Evolutionary conservation across 2,113 vertebrate species (phyloP), one percentile per base, ranked within the genome.

Genomic region (Pterocles burchelli): DNA sequence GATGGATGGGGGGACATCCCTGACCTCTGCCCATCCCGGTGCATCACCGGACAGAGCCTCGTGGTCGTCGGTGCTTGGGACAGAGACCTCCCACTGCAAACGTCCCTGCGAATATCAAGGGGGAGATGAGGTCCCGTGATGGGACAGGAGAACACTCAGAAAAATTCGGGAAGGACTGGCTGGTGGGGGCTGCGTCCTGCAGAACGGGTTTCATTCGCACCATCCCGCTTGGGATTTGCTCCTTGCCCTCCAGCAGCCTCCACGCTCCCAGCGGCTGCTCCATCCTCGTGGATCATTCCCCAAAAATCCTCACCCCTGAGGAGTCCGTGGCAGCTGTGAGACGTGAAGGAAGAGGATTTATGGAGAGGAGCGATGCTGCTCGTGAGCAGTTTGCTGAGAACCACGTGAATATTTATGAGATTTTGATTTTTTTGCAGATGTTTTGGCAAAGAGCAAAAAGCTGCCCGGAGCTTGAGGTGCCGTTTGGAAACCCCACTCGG

Each of bases 281-380:
- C 66, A 62, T 21, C 67, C 31, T 67, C 22, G 21, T 1, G 2
- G 67, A 36, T n/a, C 81, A 38, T 14, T 58, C n/a, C 58, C 80
- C 48, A 11, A n/a, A 76, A 81, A 13, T 28, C 61, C 66, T 77
- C 3, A 0, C 8, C 36, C 19, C 13, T 0, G 10, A 41, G 72
- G 67, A 62, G 26, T 1, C 0, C 0, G 38, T 1, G 1, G 36
- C 72, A 48, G 21, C 38, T 3, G 0, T 34, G 26, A 6, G 17
- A 55, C 6, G 1, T 8, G 63, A 72, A 57, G 55, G 18, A 63
- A 28, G 8, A 5, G 3, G 71, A 16, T n/a, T 21, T 12, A 7
- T 1, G 3, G 36, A 28, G 38, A 59, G 61, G n/a, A 83, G 36
- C 0, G 3, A 26, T 28, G 83, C 48, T 68, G 77, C 61, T 76